phyloP scores from a whole-genome alignment of 2,113 vertebrate species.

The Leptosomus discolor region DNA sequence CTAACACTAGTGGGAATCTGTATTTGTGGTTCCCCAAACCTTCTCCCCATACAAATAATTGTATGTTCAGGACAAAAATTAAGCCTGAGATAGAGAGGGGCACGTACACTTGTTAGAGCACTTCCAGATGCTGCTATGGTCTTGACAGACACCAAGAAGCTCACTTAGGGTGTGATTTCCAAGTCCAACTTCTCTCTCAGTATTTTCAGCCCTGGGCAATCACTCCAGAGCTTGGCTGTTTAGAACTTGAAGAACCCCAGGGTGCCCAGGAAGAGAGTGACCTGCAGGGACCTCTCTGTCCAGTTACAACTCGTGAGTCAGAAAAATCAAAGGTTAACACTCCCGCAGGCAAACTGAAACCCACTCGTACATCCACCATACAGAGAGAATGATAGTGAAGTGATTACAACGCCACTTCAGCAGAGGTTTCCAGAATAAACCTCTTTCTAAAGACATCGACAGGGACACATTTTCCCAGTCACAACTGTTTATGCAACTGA shows the following conservation, averaged over 20 bases:
- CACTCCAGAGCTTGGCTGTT: neutral
- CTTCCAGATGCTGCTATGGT: neutral
- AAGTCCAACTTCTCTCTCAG: neutral
- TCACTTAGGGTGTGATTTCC: neutral
- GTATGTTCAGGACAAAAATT: neutral
- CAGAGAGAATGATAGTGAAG: neutral
- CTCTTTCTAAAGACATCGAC: neutral
- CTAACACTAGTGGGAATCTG: neutral
- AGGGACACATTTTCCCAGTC: neutral
- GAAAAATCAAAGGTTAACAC: neutral
- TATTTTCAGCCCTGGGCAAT: neutral
- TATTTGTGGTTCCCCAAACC: neutral
- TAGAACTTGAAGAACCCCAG: neutral
- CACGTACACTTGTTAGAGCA: neutral
- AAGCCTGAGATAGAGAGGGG: neutral
- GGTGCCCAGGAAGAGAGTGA: neutral
- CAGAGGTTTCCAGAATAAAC: neutral
- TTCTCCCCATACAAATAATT: neutral
- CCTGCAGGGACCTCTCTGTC: neutral
- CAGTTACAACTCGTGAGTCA: neutral
- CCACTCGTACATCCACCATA: fast-evolving
- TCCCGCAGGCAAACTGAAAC: neutral
- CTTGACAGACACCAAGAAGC: neutral
- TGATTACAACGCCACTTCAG: neutral
- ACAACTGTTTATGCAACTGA: neutral